Evolutionary conservation across 1,140 invertebrate genomes (phyloP), one percentile per base, ranked within the genome.

Genomic region (Drosophila subobscura): DNA sequence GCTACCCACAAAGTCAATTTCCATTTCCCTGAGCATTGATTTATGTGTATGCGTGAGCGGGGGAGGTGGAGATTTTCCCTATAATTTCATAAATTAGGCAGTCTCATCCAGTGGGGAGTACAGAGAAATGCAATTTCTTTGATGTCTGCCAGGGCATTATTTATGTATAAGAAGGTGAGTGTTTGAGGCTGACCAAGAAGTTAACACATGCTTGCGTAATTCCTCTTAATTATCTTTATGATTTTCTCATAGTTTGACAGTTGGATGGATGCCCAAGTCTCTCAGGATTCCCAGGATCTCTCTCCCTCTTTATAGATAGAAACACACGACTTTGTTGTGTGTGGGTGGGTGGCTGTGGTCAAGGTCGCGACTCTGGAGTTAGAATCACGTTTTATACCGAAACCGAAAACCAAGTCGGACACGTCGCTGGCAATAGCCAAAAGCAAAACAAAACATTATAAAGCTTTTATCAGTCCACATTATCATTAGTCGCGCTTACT

Each of bases 381-480:
- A 72, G 68, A 76, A 72, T 79, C 79, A 84, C 79, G 71, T 84
- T 65, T 58, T 56, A 37, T 46, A 40, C 29, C 40, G 47, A 67
- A 57, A 51, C 25, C 47, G 37, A 37, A 47, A 53, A 55, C 53
- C 60, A 42, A 61, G 71, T 59, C 41, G 79, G 61, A 77, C 68
- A 80, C 61, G 72, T 63, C 71, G 50, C 47, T 37, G 79, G 27
- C 46, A 64, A 55, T 41, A 50, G 53, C 41, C 56, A 74, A 44
- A 45, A 55, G 45, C 58, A 50, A 29, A 23, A 52, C 42, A 65
- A 72, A 83, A 85, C 76, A 85, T 67, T 83, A 71, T 85, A 79
- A 85, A 67, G 79, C 79, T 83, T 83, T 83, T 85, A 83, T 83
- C 76, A 83, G 65, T 65, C 33, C 79, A 54, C 60, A 83, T 79